Evolutionary conservation across 2,888 invertebrate species (phyloP).

Genomic region (Drosophila siamana): DNA sequence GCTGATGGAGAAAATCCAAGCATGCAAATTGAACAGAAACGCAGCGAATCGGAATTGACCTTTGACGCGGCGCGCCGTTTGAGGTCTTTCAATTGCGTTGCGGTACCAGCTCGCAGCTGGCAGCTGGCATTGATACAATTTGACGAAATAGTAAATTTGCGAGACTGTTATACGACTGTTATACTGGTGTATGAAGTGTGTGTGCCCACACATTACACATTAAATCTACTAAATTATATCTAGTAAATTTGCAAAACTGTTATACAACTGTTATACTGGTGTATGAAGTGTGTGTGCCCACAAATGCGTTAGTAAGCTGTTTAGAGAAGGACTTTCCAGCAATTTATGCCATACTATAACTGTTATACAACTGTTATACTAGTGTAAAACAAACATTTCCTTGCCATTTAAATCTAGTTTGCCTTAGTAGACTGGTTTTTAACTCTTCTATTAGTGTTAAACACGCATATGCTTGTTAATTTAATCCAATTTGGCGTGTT

Average conservation of each 20-base stretch:
- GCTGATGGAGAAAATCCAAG: neutral
- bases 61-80: neutral
- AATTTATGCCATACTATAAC: no score
- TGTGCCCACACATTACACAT: neutral
- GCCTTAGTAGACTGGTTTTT: no score
- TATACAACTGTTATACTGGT: slow-evolving; percentile 11
- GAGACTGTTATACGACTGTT: slow-evolving; percentile 16
- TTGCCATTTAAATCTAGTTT: no score
- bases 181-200: neutral
- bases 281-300: neutral
- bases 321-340: no score
- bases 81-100: neutral
- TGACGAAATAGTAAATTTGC: no score
- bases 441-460: no score
- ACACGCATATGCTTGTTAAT: no score
- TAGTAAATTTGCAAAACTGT: slow-evolving; percentile 4
- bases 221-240: no score
- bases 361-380: slow-evolving; percentile 22
- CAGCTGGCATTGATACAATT: no score
- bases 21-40: slow-evolving; percentile 11
- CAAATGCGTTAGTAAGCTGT: neutral
- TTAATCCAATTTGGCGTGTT: no score
- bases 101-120: neutral
- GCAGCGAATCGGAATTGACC: neutral
- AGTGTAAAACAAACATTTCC: no score